Conservation (phyloP, 2,888 invertebrate genomes). For the Chymomyza procnemis region DNA sequence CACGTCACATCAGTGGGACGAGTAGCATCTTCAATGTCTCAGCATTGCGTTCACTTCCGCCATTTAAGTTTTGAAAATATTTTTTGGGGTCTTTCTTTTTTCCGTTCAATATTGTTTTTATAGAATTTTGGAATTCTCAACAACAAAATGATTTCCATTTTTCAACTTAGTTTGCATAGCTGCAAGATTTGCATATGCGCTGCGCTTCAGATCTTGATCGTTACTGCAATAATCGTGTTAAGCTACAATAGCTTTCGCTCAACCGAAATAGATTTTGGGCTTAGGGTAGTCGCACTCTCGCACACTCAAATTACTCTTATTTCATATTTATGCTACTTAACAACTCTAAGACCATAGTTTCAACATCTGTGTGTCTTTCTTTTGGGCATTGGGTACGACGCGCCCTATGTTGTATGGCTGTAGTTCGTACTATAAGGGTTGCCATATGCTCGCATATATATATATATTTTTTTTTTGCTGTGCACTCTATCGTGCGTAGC, state of each 20-base stretch:
- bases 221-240: background rate
- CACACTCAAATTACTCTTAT: background rate
- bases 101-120: background rate
- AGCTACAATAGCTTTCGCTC: background rate
- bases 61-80: slow-evolving; percentile 51
- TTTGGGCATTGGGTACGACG: background rate
- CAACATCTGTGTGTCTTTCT: background rate
- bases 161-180: background rate
- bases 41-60: slow-evolving; percentile 59
- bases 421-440: slow-evolving; percentile 52
- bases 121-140: background rate
- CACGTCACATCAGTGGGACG: slow-evolving; percentile 1
- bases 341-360: background rate
- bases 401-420: background rate
- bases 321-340: background rate
- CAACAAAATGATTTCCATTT: background rate
- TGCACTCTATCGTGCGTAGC: background rate
- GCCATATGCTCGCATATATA: slow-evolving; percentile 69
- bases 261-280: background rate
- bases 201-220: too few relatives aligned
- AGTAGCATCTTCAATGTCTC: slow-evolving; percentile 21
- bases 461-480: slow-evolving; percentile 36
- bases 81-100: slow-evolving; percentile 16
- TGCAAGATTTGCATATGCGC: background rate
- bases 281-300: background rate